Conservation (phyloP, 2,113 vertebrate genomes). For the Ophthalmolycus amberensis region DNA sequence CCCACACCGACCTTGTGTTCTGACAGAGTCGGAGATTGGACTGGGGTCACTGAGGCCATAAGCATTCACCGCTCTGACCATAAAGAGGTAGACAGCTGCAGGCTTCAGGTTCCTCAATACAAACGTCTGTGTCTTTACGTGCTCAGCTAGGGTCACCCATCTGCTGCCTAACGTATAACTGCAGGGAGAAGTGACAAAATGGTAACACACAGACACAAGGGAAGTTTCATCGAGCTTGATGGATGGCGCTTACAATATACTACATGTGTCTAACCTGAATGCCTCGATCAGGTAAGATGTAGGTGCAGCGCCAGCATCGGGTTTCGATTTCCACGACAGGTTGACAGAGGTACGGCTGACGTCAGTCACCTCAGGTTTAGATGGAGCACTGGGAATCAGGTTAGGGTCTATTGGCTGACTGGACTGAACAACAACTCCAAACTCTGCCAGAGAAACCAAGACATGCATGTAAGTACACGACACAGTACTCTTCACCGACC, state of each 20-base stretch:
- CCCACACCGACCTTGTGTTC: conserved; percentile 90
- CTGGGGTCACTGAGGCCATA: conserved; percentile 98
- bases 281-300: conserved; percentile 95
- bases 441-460: conserved; percentile 82
- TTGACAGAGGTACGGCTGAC: conserved; percentile 90
- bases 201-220: background rate
- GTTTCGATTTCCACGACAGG: conserved; percentile 91
- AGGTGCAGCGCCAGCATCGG: conserved; percentile 87
- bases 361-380: conserved; percentile 93
- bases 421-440: conserved; percentile 91
- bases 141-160: conserved; percentile 96
- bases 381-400: conserved; percentile 92
- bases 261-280: conserved; percentile 88
- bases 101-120: conserved; percentile 92
- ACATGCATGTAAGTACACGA: background rate
- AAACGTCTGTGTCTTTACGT: conserved; percentile 92
- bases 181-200: conserved; percentile 17
- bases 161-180: conserved; percentile 95
- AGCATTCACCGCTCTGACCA: conserved; percentile 94
- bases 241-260: background rate
- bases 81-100: conserved; percentile 96
- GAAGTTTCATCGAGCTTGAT: background rate
- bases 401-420: conserved; percentile 91
- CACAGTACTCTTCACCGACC: background rate
- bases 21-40: conserved; percentile 94